Percentiles rank a stretch among this genome's conserved stretches.
phyloP scores from a whole-genome alignment of 35 echinoderm and acorn worm genomes.

The Antedon bifida region DNA sequence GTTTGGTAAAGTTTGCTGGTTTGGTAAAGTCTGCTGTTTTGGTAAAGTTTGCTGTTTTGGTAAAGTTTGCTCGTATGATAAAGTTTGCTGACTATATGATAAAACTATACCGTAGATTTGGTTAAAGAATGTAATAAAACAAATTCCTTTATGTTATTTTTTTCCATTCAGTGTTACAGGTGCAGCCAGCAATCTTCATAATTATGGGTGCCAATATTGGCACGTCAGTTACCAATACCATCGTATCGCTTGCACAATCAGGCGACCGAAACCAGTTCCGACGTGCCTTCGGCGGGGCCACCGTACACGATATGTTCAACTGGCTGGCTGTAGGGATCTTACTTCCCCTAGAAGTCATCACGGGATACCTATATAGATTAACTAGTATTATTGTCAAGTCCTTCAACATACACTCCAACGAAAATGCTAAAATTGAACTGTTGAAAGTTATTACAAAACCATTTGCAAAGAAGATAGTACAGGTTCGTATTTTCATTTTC shows the following conservation, averaged over 20 bases:
- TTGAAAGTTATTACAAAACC: conserved; percentile 58
- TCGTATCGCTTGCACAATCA: conserved; percentile 40
- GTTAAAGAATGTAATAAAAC: no score
- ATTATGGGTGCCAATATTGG: conserved; percentile 80
- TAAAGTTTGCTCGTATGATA: no score
- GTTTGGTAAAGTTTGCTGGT: no score
- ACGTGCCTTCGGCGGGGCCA: conserved; percentile 64
- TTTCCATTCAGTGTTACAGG: conserved; percentile 32
- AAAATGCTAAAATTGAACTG: conserved; percentile 33
- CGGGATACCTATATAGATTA: conserved; percentile 48
- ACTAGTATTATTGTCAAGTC: conserved; percentile 7
- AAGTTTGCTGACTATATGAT: no score
- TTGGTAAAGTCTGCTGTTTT: no score
- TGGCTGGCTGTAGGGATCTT: conserved; percentile 40
- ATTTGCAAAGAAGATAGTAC: conserved; percentile 26
- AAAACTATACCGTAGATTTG: no score
- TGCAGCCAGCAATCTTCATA: conserved; percentile 49
- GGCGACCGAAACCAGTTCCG: conserved; percentile 39
- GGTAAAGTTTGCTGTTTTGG: no score
- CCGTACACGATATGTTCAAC: conserved; percentile 81
- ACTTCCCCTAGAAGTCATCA: conserved; percentile 41
- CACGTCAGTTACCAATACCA: conserved; percentile 72
- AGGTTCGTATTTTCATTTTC: conserved; percentile 7
- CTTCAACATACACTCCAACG: conserved; percentile 16
- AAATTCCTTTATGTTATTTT: neutral